These are phyloP conservation scores for Agapornis canus DNA, from an alignment of 2,797 vertebrate species.

Conservation along the genomic window DNA sequence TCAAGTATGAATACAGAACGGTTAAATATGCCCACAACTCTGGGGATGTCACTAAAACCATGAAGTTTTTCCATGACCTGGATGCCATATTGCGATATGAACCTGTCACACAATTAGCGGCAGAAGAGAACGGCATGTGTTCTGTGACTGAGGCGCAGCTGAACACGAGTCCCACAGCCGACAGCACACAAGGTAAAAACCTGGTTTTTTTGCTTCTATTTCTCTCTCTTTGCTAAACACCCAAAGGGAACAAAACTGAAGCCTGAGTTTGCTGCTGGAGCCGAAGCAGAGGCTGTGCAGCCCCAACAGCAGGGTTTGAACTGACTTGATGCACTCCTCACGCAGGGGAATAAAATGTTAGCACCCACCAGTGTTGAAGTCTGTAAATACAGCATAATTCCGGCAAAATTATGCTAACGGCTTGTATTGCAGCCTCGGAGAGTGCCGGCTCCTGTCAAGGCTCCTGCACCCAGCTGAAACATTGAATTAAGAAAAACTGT, in stretches of 20 bases:
- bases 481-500: neutral
- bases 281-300: constrained; percentile 15
- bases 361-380: constrained; percentile 49
- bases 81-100: constrained; percentile 77
- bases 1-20: constrained; percentile 85
- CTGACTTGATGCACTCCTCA: constrained; percentile 41
- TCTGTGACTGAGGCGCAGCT: constrained; percentile 51
- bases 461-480: neutral
- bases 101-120: constrained; percentile 67
- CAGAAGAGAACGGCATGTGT: constrained; percentile 71
- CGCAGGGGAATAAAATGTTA: constrained; percentile 34
- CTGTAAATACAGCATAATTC: constrained; percentile 57
- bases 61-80: constrained; percentile 80
- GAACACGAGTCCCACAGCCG: constrained; percentile 55
- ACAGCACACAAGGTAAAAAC: constrained; percentile 68
- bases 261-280: neutral
- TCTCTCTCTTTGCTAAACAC: constrained; percentile 21
- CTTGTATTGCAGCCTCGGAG: neutral
- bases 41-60: constrained; percentile 77
- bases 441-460: neutral
- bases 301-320: constrained; percentile 13
- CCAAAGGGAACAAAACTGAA: neutral
- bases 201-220: constrained; percentile 43
- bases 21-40: constrained; percentile 78
- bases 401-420: constrained; percentile 39